phyloP scores from a whole-genome alignment of 1,140 invertebrate species.

The Rhynchophorus ferrugineus region DNA sequence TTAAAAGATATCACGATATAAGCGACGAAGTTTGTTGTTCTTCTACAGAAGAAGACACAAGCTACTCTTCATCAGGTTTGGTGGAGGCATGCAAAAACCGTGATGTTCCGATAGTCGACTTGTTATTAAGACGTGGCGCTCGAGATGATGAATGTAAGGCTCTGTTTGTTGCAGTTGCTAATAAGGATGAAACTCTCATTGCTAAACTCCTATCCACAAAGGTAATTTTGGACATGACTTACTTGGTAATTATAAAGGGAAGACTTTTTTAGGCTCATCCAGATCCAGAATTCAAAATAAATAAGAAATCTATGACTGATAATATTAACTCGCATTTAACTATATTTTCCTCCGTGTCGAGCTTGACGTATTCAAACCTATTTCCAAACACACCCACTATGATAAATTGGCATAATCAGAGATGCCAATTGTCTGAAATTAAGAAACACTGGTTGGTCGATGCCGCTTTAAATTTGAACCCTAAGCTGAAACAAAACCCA shows the following conservation, averaged over 20 bases:
- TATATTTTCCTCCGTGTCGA: conserved; percentile 50
- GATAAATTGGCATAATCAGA: conserved; percentile 90
- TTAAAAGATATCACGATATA: conserved; percentile 46
- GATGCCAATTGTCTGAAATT: conserved; percentile 60
- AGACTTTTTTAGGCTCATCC: conserved; percentile 60
- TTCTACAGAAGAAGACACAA: conserved; percentile 39
- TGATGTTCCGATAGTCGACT: conserved; percentile 54
- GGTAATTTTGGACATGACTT: conserved; percentile 36
- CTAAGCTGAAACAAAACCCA: conserved; percentile 64
- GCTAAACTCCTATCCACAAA: conserved; percentile 71
- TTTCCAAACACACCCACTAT: conserved; percentile 84
- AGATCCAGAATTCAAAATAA: conserved; percentile 81
- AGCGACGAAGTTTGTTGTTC: conserved; percentile 36
- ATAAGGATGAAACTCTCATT: conserved; percentile 63
- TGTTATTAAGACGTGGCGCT: conserved; percentile 80
- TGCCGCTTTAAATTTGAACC: conserved; percentile 77
- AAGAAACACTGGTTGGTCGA: conserved; percentile 76
- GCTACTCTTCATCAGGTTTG: conserved; percentile 52
- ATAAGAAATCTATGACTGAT: conserved; percentile 74
- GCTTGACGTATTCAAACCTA: conserved; percentile 68
- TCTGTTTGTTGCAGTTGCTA: conserved; percentile 59
- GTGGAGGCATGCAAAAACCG: conserved; percentile 66
- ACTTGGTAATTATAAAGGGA: neutral
- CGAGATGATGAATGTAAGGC: conserved; percentile 81
- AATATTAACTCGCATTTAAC: conserved; percentile 51